These are phyloP conservation scores for Dilophus febrilis DNA, from an alignment of 2,888 invertebrate species.

Conservation along the genomic window DNA sequence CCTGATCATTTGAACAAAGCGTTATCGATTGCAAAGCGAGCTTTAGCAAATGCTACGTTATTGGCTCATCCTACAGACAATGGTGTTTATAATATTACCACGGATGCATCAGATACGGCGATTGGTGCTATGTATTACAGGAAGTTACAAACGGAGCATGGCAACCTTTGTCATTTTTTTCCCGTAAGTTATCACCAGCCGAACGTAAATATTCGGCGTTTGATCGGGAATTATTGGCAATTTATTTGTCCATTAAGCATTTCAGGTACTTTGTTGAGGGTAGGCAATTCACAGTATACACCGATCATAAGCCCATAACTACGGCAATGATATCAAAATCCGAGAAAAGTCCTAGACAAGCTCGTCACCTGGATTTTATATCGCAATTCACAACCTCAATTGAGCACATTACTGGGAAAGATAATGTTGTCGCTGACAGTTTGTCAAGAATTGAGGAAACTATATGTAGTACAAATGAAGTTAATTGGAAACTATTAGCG, in stretches of 20 bases:
- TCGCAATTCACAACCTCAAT: slow-evolving; percentile 6
- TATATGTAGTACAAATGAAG: background rate
- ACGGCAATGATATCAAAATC: slow-evolving; percentile 4
- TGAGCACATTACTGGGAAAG: slow-evolving; percentile 3
- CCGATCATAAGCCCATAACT: slow-evolving; percentile 1
- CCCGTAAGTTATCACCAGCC: background rate
- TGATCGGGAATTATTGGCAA: background rate
- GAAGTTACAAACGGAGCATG: background rate
- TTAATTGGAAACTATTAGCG: background rate
- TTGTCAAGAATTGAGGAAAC: slow-evolving; percentile 2
- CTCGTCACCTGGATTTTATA: slow-evolving; percentile 6
- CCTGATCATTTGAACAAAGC: background rate
- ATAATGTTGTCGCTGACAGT: slow-evolving; percentile 6
- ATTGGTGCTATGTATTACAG: background rate
- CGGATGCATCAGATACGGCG: background rate
- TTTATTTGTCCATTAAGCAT: background rate
- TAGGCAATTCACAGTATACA: background rate
- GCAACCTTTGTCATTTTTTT: background rate
- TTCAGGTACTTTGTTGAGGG: background rate
- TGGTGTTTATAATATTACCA: background rate
- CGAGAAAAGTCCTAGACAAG: slow-evolving; percentile 6
- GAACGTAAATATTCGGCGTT: background rate
- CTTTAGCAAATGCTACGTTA: background rate
- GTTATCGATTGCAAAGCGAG: background rate
- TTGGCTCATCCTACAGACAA: background rate